Evolutionary conservation across 2,113 vertebrate genomes (phyloP).

Genomic region (Telmatochromis brichardi): DNA sequence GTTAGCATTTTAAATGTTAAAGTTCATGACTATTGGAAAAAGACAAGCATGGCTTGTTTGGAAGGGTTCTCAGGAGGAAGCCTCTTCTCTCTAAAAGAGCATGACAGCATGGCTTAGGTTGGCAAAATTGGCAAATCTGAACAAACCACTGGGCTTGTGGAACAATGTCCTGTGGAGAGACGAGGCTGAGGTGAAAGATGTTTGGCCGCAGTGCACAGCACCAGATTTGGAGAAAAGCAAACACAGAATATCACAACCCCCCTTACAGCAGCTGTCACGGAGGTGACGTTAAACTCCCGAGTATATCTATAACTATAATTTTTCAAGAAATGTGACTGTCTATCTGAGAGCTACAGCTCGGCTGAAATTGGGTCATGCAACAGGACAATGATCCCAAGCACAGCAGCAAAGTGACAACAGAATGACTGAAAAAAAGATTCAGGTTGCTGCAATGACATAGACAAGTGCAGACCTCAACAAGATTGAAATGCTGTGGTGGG

Average conservation of each 20-base stretch:
- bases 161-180: background rate
- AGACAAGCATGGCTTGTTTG: background rate
- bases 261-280: background rate
- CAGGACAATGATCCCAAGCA: background rate
- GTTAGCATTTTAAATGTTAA: background rate
- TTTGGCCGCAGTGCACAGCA: background rate
- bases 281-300: fast-evolving
- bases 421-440: background rate
- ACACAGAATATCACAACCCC: background rate
- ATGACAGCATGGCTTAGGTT: too few relatives aligned
- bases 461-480: fast-evolving
- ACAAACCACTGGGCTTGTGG: background rate
- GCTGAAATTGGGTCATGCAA: background rate
- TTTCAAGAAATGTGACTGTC: background rate
- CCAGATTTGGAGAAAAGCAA: background rate
- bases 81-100: background rate
- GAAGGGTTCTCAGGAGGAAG: background rate
- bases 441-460: background rate
- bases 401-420: background rate
- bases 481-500: background rate
- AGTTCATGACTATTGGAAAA: background rate
- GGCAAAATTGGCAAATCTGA: background rate
- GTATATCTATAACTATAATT: background rate
- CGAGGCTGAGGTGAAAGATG: background rate
- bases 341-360: background rate